phyloP scores from a whole-genome alignment of 2,113 vertebrate genomes.

The Ondatra zibethicus region DNA sequence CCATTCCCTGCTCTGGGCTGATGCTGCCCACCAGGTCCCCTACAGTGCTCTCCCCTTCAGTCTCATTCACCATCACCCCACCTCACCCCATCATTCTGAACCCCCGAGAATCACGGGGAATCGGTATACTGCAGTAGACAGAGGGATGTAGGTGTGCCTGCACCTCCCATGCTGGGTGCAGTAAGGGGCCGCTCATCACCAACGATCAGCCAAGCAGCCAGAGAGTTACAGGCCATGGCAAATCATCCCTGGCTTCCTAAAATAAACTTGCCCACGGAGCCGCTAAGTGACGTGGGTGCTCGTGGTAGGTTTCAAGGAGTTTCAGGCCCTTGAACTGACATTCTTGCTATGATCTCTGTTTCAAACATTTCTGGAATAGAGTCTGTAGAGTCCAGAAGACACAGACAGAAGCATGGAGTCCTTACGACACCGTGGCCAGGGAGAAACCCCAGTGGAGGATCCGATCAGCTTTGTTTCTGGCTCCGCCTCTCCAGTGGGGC shows the following conservation, averaged over 20 bases:
- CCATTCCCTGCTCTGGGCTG: too few species aligned
- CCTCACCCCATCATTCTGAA: fast-evolving
- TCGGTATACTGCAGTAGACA: fast-evolving
- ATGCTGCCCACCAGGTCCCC: background rate
- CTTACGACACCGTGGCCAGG: background rate
- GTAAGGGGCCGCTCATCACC: background rate
- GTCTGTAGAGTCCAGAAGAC: background rate
- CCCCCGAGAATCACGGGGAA: fast-evolving
- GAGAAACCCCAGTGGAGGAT: fast-evolving
- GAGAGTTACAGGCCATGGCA: background rate
- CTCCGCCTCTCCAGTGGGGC: fast-evolving
- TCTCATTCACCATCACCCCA: background rate
- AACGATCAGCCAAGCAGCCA: background rate
- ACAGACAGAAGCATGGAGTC: background rate
- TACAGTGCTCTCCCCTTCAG: too few species aligned
- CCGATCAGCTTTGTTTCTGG: too few species aligned
- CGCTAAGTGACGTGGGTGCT: fast-evolving
- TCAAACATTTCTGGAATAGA: background rate
- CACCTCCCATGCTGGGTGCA: fast-evolving
- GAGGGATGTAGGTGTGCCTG: fast-evolving
- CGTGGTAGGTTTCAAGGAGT: fast-evolving
- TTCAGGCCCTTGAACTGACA: background rate
- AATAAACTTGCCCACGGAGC: background rate
- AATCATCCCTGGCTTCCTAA: background rate
- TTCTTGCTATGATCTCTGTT: fast-evolving